Base-by-base conservation (phyloP, 2,113 vertebrate genomes). In the Plecturocebus donacophilus region DNA sequence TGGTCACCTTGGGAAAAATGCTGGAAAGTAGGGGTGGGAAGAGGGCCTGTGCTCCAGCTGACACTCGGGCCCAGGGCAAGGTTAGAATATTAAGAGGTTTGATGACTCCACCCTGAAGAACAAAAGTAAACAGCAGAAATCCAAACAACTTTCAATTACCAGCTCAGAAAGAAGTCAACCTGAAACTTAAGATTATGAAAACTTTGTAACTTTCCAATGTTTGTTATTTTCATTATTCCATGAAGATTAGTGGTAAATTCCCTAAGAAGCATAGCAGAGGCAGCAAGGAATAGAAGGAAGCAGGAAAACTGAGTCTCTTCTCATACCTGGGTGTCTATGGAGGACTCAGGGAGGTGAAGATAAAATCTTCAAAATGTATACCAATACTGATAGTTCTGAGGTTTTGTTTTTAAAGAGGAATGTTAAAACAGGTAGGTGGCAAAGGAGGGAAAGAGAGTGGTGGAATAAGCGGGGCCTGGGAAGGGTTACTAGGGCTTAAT, bases 121-220 rank as follows among this genome's bases (percentile, higher is more conserved):
- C 40, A 94, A 93, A 96, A 80, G 68, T 83, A 93, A 96, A 89
- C 32, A 82, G 79, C 32, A 79, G 61, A 94, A 83, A 89, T 75
- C 23, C 9, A 45, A 68, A 42, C 38, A 89, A 73, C 4, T 85
- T 96, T 81, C 88, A 91, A 21, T 56, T 80, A 42, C 25, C 21
- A 30, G 42, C 40, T 61, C 16, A 76, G 73, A 86, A 91, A 86
- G 54, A 95, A 93, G 25, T 89, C 56, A 54, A 45, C 75, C 35
- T 49, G 40, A 89, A 89, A 27, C 32, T 84, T 38, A 70, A 52
- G 83, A 83, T 82, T 64, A 89, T 58, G 54, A 79, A 97, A 82
- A 83, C 16, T 7, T 38, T 85, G 12, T 84, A 58, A 58, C 38
- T 94, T 94, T 96, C 42, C 40, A 68, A 11, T 45, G 68, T 52